These are phyloP conservation scores for Phalera bucephala DNA, from an alignment of 2,888 invertebrate genomes.

Conservation along the genomic window DNA sequence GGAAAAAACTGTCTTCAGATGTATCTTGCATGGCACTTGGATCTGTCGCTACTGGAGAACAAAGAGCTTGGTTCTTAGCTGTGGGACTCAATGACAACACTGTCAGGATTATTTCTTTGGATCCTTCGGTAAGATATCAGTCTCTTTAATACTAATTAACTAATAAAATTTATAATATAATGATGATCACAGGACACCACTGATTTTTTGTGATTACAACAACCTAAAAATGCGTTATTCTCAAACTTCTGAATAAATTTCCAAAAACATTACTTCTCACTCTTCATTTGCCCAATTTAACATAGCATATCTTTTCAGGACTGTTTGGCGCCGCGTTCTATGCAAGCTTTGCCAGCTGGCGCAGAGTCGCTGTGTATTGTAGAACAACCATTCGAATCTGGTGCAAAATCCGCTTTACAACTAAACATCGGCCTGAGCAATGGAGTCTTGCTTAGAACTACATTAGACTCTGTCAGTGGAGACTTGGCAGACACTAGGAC, in stretches of 20 bases:
- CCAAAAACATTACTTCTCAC: neutral
- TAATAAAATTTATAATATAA: conserved; percentile 15
- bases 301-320: conserved; percentile 81
- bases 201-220: conserved; percentile 76
- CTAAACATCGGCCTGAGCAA: conserved; percentile 99
- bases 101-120: conserved; percentile 97
- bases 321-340: conserved; percentile 96
- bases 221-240: conserved; percentile 80
- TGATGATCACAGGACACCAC: conserved; percentile 83
- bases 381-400: conserved; percentile 88
- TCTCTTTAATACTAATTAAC: neutral
- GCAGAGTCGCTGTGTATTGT: conserved; percentile 98
- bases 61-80: conserved; percentile 96
- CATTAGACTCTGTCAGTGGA: conserved; percentile 97
- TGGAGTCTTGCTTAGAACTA: conserved; percentile 96
- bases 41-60: conserved; percentile 97
- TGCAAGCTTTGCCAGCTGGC: conserved; percentile 97
- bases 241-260: conserved; percentile 51
- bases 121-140: conserved; percentile 90
- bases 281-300: too few relatives aligned
- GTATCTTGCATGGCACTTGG: conserved; percentile 99
- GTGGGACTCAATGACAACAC: conserved; percentile 98
- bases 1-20: conserved; percentile 97
- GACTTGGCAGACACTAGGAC: conserved; percentile 98
- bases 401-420: conserved; percentile 90